Percentiles rank a stretch among this genome's conserved stretches.
phyloP scores from a whole-genome alignment of 1,140 invertebrate species.

The Drosophila parvula region DNA sequence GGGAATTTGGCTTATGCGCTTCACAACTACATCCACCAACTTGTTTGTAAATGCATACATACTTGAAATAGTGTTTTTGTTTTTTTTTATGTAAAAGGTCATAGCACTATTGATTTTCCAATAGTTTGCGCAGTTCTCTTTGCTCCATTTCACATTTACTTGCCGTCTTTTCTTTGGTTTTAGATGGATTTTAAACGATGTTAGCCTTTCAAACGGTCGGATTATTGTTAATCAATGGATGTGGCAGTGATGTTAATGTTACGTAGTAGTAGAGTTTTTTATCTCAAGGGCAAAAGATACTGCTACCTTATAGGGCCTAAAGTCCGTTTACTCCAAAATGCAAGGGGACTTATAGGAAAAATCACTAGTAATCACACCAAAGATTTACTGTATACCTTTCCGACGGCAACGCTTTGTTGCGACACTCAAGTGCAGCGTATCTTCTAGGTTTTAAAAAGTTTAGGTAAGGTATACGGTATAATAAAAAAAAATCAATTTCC shows the following conservation, averaged over 20 bases:
- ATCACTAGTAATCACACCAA: no score
- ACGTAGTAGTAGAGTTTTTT: background rate
- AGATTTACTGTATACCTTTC: background rate
- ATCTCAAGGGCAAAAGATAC: background rate
- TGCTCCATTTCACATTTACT: conserved; percentile 14
- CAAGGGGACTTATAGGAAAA: no score
- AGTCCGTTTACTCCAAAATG: no score
- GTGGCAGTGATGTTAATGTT: background rate
- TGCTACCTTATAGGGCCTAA: no score
- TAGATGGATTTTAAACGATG: conserved; percentile 6
- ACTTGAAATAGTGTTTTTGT: conserved; percentile 3
- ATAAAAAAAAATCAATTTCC: no score
- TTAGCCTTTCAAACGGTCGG: background rate
- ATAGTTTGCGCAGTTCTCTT: conserved; percentile 27
- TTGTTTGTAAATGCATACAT: conserved; percentile 7
- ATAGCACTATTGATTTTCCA: conserved; percentile 73
- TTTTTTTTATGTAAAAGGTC: conserved; percentile 39
- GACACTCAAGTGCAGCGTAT: background rate
- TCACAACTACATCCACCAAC: conserved; percentile 13
- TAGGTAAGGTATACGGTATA: no score
- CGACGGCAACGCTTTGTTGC: background rate
- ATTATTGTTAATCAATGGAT: background rate
- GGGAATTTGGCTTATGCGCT: conserved; percentile 56
- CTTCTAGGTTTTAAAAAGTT: background rate
- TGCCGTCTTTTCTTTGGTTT: conserved; percentile 1